Conservation (phyloP, 2,113 vertebrate genomes). For the Scalopus aquaticus region DNA sequence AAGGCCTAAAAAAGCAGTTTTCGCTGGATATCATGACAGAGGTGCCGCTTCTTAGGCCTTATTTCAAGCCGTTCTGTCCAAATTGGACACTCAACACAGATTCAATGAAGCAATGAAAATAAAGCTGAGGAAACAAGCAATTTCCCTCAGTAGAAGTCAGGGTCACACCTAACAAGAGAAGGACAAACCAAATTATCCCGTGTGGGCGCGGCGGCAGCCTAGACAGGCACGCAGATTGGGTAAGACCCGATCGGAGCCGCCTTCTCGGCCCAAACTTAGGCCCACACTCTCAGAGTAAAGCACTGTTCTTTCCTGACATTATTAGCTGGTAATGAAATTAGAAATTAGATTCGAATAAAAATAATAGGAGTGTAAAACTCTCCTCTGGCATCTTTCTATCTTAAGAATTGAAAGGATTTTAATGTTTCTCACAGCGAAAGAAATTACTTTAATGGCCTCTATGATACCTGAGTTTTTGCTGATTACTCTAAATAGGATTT, state of each 20-base stretch:
- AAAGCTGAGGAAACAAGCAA: constrained; percentile 37
- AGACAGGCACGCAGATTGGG: neutral
- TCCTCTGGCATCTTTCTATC: neutral
- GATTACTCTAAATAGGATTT: neutral
- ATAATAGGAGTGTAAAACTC: neutral
- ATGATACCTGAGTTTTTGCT: neutral
- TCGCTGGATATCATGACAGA: neutral
- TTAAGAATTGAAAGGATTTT: neutral
- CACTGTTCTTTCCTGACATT: neutral
- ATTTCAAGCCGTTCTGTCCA: neutral
- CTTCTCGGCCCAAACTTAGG: neutral
- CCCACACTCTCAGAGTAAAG: neutral
- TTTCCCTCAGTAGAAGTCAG: constrained; percentile 15
- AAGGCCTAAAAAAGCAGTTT: constrained; percentile 22
- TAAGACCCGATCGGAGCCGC: neutral
- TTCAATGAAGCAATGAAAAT: constrained; percentile 39
- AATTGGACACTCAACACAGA: neutral
- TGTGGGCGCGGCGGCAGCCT: neutral
- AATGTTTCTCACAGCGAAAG: neutral
- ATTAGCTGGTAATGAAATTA: neutral
- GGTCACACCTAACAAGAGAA: neutral
- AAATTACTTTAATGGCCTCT: neutral
- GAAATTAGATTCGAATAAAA: neutral
- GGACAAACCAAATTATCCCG: constrained; percentile 9
- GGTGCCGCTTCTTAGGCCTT: neutral